These are phyloP conservation scores for Myiopsitta monachus DNA, from an alignment of 2,113 vertebrate genomes.

Conservation along the genomic window DNA sequence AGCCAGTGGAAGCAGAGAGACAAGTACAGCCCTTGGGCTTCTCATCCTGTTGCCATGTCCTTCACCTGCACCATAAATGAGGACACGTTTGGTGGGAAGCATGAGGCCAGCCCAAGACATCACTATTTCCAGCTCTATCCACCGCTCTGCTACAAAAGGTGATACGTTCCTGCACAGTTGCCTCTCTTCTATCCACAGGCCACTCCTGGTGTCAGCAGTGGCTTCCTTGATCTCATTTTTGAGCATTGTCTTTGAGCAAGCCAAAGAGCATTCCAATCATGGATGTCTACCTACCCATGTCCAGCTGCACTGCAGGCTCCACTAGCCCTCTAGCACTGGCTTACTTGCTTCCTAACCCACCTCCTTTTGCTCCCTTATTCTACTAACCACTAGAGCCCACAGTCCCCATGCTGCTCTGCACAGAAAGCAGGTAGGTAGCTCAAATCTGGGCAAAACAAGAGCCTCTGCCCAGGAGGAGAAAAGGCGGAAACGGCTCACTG, in stretches of 20 bases:
- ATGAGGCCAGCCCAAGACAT: neutral
- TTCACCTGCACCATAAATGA: accelerated
- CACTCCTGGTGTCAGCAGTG: neutral
- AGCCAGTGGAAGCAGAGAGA: neutral
- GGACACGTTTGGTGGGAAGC: neutral
- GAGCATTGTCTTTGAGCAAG: neutral
- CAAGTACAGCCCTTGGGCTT: neutral
- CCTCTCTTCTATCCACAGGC: neutral
- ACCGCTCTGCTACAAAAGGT: neutral
- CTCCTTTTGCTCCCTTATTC: neutral
- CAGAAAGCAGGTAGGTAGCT: neutral
- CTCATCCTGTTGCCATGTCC: neutral
- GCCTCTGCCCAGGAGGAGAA: neutral
- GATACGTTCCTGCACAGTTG: accelerated
- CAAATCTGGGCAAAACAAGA: neutral
- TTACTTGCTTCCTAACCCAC: neutral
- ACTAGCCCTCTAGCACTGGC: neutral
- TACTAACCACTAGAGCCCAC: neutral
- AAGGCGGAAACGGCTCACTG: neutral
- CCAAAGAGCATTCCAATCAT: neutral
- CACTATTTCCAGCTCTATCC: neutral
- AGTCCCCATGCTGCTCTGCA: neutral
- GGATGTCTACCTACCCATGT: neutral
- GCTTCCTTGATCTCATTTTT: neutral
- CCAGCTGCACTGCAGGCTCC: neutral